Evolutionary conservation across 2,113 vertebrate genomes (phyloP), one percentile per base, ranked within the genome.

Genomic region (Ochotona princeps): DNA sequence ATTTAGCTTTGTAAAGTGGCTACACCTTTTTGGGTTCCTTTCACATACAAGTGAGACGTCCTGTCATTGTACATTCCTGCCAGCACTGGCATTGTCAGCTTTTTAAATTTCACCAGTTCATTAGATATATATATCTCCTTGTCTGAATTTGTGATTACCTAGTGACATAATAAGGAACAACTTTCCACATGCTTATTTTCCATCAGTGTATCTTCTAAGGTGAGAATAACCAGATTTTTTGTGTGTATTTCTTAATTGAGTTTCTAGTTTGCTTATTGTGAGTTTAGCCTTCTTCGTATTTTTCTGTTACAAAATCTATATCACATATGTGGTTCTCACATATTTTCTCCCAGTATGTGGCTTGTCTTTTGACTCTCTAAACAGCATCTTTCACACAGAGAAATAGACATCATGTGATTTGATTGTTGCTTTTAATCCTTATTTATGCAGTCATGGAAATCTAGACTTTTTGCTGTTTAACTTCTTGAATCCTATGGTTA

Each of bases 1-100:
- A 10, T 54, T 86, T 90, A 86, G n/a, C 13, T 86, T 86, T 86
- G 69, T 83, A 63, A 87, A 94, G 14, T 69, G 35, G 44, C 32
- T 44, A 21, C 61, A 30, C 11, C 72, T 70, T 83, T 87, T 85
- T 83, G n/a, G 17, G 65, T 63, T 75, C 25, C 49, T 15, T 69
- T 3, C 44, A 90, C 54, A 81, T 67, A 11, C 80, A 23, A 74
- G 35, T 57, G 11, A 84, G 57, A 75, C 73, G 51, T 73, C 35
- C 18, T 18, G 1, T 26, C 74, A 60, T 9, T 93, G 60, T 49
- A 26, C 7, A 49, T 35, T 14, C 28, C 83, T 60, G 8, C 18
- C n/a, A 92, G 49, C 49, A 79, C 25, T 83, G 5, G 6, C 47
- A 23, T 75, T 65, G 38, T 73, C 76, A 90, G 7, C 25, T 65